phyloP scores from a whole-genome alignment of 2,888 invertebrate genomes.

The Villa cingulata region DNA sequence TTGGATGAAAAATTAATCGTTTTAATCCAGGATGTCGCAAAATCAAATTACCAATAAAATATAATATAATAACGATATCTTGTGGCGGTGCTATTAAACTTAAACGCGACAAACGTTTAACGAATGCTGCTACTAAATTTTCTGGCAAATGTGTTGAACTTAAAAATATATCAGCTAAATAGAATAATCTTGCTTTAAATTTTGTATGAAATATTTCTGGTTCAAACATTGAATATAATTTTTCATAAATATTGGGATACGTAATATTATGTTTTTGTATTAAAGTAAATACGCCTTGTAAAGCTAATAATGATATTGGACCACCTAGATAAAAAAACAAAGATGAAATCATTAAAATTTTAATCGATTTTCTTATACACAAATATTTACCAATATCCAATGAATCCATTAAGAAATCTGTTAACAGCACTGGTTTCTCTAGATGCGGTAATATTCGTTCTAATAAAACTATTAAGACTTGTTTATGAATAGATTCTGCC shows the following conservation, averaged over 20 bases:
- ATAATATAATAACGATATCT: conserved; percentile 60
- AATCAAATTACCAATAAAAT: conserved; percentile 75
- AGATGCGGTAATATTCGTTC: conserved; percentile 71
- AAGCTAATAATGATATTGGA: conserved; percentile 71
- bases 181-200: conserved; percentile 77
- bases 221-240: conserved; percentile 88
- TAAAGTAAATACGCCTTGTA: conserved; percentile 82
- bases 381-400: conserved; percentile 54
- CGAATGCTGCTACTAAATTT: conserved; percentile 82
- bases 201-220: conserved; percentile 83
- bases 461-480: conserved; percentile 64
- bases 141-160: conserved; percentile 89
- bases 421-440: conserved; percentile 65
- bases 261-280: conserved; percentile 86
- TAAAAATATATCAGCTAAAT: conserved; percentile 78
- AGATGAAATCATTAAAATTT: background rate
- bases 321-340: conserved; percentile 48
- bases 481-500: conserved; percentile 55
- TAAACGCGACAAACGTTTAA: conserved; percentile 74
- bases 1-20: conserved; percentile 44
- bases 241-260: conserved; percentile 88
- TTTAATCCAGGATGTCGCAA: conserved; percentile 73
- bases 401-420: conserved; percentile 85
- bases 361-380: no score
- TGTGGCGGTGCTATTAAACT: conserved; percentile 71